Percentiles rank a stretch among this genome's conserved stretches.
Evolutionary conservation across 2,113 vertebrate genomes (phyloP).

Genomic region (Lutjanus erythropterus): DNA sequence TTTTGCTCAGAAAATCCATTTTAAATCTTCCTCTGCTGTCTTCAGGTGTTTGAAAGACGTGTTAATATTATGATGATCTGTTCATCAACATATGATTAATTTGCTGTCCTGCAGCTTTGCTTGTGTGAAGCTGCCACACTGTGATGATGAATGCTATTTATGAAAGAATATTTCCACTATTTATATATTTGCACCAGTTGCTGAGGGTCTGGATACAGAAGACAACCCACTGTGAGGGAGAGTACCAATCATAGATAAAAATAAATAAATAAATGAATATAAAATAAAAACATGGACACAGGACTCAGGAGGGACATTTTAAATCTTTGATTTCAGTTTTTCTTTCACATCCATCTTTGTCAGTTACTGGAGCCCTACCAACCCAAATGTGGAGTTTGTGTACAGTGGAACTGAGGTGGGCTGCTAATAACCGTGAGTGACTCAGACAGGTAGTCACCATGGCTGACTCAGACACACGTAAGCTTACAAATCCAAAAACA

Average conservation of each 20-base stretch:
- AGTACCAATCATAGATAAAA: not conserved
- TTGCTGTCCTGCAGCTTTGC: slow-evolving; percentile 8
- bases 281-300: no score
- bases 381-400: slow-evolving; percentile 4
- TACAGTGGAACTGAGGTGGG: not conserved
- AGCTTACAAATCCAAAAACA: not conserved
- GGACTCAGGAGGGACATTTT: not conserved
- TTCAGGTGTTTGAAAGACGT: not conserved
- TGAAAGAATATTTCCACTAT: not conserved
- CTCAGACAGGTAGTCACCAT: not conserved
- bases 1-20: not conserved
- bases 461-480: not conserved
- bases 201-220: not conserved
- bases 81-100: slow-evolving; percentile 4
- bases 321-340: not conserved
- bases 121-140: not conserved
- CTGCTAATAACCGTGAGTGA: not conserved
- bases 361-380: not conserved
- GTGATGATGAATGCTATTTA: slow-evolving; percentile 29
- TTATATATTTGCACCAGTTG: not conserved
- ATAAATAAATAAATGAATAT: not conserved
- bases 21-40: not conserved
- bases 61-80: not conserved
- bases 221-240: not conserved
- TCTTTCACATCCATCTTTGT: not conserved